Conservation (phyloP, 2,888 invertebrate species). For the Dicycla oo region DNA sequence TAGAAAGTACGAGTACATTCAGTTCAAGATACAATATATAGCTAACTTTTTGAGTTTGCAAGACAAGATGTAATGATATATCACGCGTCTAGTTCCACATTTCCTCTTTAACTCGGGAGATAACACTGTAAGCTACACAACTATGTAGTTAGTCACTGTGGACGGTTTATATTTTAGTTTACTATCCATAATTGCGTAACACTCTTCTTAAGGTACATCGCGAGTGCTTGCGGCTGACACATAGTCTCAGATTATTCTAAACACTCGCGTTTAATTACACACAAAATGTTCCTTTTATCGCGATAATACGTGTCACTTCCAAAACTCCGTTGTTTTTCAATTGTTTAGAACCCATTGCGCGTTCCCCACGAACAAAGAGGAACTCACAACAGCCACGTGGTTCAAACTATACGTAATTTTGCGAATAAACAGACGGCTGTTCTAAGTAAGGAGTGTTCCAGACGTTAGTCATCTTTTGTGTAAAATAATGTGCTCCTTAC, state of each 20-base stretch:
- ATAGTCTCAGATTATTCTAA: constrained; percentile 43
- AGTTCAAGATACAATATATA: no score
- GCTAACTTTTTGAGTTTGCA: background rate
- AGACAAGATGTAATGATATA: background rate
- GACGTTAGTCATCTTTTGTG: constrained; percentile 61
- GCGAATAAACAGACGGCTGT: constrained; percentile 24
- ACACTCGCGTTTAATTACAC: constrained; percentile 50
- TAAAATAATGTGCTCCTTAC: constrained; percentile 56
- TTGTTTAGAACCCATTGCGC: constrained; percentile 50
- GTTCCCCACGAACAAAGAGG: constrained; percentile 27
- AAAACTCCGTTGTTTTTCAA: constrained; percentile 48
- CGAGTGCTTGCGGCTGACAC: constrained; percentile 20
- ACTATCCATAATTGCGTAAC: background rate
- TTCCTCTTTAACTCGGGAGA: background rate
- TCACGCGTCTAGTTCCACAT: background rate
- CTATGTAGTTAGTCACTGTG: background rate
- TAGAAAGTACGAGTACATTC: background rate
- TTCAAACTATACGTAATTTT: constrained; percentile 45
- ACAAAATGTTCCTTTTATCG: constrained; percentile 34
- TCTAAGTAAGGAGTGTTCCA: constrained; percentile 38
- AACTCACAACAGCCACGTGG: constrained; percentile 43
- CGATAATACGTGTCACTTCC: constrained; percentile 60
- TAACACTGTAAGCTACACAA: background rate
- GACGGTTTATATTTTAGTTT: background rate
- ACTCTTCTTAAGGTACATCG: background rate